Conservation (phyloP, 2,113 vertebrate species). For the Pampusana beccarii region DNA sequence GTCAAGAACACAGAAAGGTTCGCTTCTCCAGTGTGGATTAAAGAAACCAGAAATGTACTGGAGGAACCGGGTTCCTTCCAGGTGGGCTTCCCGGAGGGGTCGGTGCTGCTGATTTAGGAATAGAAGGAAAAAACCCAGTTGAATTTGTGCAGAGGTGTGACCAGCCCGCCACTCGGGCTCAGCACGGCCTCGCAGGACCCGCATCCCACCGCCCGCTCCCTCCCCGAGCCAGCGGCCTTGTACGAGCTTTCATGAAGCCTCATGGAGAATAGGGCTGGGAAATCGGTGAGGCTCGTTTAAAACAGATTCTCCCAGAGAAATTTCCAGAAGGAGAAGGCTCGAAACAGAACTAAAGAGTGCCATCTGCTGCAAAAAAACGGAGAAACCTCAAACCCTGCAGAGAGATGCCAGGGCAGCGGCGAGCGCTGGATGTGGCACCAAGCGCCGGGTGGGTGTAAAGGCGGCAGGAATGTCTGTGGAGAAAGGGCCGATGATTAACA, state of each 20-base stretch:
- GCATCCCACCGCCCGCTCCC: background rate
- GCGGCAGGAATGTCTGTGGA: accelerated
- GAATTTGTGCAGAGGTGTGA: background rate
- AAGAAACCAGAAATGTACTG: background rate
- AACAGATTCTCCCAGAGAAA: slow-evolving; percentile 76
- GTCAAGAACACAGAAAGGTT: background rate
- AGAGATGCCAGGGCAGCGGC: slow-evolving; percentile 16
- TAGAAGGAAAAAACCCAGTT: background rate
- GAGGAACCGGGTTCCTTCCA: background rate
- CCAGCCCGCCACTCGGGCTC: background rate
- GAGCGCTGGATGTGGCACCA: background rate
- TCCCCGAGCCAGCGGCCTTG: slow-evolving; percentile 21
- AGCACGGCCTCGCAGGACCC: background rate
- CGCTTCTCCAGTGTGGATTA: background rate
- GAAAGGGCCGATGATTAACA: accelerated
- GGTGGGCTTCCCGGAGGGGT: background rate
- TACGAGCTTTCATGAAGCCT: slow-evolving; percentile 37
- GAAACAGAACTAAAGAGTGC: slow-evolving; percentile 86
- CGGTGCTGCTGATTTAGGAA: background rate
- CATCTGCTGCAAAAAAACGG: slow-evolving; percentile 79
- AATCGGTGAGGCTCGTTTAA: slow-evolving; percentile 62
- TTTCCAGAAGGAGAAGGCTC: slow-evolving; percentile 80
- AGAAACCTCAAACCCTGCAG: slow-evolving; percentile 37
- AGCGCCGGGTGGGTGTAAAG: background rate
- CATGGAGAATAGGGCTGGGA: slow-evolving; percentile 54